Percentiles rank a stretch among this genome's conserved stretches.
Evolutionary conservation across 2,797 vertebrate species (phyloP).

Genomic region (Pseudocheirus occidentalis): DNA sequence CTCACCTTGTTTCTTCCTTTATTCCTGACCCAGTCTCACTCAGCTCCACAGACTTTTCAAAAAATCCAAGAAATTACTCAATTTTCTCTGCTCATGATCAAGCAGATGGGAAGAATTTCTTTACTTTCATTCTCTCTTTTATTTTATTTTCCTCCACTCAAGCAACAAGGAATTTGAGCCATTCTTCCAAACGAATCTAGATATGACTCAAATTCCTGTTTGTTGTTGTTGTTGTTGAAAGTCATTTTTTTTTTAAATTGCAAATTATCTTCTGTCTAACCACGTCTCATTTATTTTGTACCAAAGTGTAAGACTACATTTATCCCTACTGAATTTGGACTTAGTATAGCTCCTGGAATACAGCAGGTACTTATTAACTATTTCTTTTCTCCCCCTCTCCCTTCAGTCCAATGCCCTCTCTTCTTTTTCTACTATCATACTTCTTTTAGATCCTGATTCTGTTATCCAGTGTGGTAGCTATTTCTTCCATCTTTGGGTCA

Average conservation of each 20-base stretch:
- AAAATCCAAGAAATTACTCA: not conserved
- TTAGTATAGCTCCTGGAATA: not conserved
- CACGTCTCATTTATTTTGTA: not conserved
- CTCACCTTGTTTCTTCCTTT: too few relatives aligned
- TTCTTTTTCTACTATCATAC: not conserved
- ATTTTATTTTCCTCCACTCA: not conserved
- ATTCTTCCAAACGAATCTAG: too few relatives aligned
- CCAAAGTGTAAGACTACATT: not conserved
- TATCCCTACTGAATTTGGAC: not conserved
- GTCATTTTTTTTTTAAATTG: not conserved
- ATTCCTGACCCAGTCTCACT: too few relatives aligned
- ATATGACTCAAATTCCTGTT: not conserved
- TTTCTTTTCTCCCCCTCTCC: not conserved
- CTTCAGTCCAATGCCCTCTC: not conserved
- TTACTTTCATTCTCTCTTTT: not conserved
- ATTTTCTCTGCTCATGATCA: not conserved
- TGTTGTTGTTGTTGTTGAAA: not conserved
- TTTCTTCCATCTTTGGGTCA: not conserved
- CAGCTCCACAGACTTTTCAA: not conserved
- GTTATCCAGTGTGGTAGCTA: not conserved
- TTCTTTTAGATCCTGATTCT: not conserved
- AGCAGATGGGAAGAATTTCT: not conserved
- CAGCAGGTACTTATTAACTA: not conserved
- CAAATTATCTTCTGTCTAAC: not conserved
- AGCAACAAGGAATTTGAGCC: not conserved